These are phyloP conservation scores for Platichthys flesus DNA, from an alignment of 2,113 vertebrate genomes.

Conservation along the genomic window DNA sequence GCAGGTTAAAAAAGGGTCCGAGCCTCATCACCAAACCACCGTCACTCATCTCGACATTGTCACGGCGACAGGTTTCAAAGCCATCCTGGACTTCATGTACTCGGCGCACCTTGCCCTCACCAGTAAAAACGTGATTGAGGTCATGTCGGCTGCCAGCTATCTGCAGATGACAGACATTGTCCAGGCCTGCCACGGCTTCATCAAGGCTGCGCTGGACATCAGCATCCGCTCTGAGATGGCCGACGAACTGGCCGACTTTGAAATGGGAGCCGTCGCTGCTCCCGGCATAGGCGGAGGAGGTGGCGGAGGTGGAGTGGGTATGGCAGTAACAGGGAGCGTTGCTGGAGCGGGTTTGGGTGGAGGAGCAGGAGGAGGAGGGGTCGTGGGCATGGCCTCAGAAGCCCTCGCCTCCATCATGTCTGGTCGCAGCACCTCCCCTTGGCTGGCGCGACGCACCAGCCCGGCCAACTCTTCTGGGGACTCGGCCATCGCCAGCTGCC, in stretches of 20 bases:
- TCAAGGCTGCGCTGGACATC: constrained; percentile 97
- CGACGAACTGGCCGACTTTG: constrained; percentile 91
- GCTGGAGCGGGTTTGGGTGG: constrained; percentile 77
- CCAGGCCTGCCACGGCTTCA: constrained; percentile 97
- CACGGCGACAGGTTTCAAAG: constrained; percentile 96
- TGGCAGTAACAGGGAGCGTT: constrained; percentile 76
- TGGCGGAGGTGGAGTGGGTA: constrained; percentile 75
- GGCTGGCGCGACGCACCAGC: constrained; percentile 92
- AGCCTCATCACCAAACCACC: constrained; percentile 89
- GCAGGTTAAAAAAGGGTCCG: constrained; percentile 91
- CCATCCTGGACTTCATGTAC: constrained; percentile 99
- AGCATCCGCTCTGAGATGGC: constrained; percentile 95
- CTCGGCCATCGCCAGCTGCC: constrained; percentile 97
- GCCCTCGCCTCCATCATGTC: constrained; percentile 94
- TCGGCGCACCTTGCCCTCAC: constrained; percentile 96
- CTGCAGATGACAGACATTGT: constrained; percentile 99
- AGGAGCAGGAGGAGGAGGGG: constrained; percentile 77
- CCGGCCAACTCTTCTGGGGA: constrained; percentile 96
- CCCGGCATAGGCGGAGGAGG: constrained; percentile 79
- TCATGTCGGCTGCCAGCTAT: constrained; percentile 98
- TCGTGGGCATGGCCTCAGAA: constrained; percentile 84
- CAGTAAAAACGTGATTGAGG: constrained; percentile 98
- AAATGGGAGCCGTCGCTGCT: constrained; percentile 86
- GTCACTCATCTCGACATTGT: constrained; percentile 98
- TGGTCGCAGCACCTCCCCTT: constrained; percentile 95